These are phyloP conservation scores for Notothenia coriiceps DNA, from an alignment of 2,113 vertebrate genomes.

Conservation along the genomic window DNA sequence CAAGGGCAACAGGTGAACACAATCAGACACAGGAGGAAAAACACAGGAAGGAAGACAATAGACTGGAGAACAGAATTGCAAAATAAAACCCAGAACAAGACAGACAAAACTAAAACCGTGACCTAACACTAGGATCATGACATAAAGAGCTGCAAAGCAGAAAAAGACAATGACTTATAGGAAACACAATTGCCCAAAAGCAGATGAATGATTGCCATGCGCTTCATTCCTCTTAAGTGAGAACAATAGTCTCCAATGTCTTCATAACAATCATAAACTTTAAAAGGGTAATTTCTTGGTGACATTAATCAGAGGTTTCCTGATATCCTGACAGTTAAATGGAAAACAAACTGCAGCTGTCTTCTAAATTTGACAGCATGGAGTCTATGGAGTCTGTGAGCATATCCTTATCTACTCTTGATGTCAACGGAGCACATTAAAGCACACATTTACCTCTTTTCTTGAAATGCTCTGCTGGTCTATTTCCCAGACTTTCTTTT, in stretches of 20 bases:
- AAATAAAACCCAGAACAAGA: too few relatives aligned
- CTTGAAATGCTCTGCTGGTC: neutral
- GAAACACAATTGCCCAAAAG: neutral
- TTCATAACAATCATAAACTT: slow-evolving; percentile 14
- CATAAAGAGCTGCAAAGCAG: neutral
- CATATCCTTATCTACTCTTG: slow-evolving; percentile 1
- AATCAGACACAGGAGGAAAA: too few relatives aligned
- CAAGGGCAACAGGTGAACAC: too few relatives aligned
- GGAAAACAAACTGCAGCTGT: neutral
- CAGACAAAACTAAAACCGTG: too few relatives aligned
- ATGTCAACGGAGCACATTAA: slow-evolving; percentile 4
- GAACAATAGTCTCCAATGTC: neutral
- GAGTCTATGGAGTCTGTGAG: neutral
- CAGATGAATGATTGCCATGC: neutral
- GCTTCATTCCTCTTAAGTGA: slow-evolving; percentile 1
- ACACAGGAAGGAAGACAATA: too few relatives aligned
- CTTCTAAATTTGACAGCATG: neutral
- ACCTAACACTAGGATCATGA: too few relatives aligned
- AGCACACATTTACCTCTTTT: neutral
- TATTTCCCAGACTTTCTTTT: slow-evolving; percentile 21
- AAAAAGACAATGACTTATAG: slow-evolving; percentile 8
- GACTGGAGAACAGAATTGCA: too few relatives aligned
- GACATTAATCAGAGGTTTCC: slow-evolving; percentile 8
- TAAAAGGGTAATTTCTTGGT: slow-evolving; percentile 2
- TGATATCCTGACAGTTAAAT: slow-evolving; percentile 19